A percentile compares a stretch with the other conserved stretches of the same genome.
phyloP scores from a whole-genome alignment of 1,140 invertebrate genomes.

The Caenorhabditis inopinata region DNA sequence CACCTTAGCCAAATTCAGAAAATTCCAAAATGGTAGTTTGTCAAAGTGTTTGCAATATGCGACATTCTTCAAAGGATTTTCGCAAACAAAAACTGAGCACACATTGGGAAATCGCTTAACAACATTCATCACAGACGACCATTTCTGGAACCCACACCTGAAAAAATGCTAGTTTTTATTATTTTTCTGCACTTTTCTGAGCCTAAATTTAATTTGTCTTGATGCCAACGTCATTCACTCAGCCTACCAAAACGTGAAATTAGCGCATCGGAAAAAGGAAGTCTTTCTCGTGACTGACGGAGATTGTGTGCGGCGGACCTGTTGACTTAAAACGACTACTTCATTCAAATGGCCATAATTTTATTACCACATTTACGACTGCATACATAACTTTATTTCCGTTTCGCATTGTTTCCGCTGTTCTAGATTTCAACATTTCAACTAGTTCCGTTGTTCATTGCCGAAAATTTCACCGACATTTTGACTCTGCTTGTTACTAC shows the following conservation, averaged over 20 bases:
- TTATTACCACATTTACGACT: neutral
- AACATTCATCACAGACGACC: constrained; percentile 37
- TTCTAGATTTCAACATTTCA: constrained; percentile 21
- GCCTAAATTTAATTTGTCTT: too few relatives aligned
- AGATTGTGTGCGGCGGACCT: too few relatives aligned
- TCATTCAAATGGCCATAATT: constrained; percentile 19
- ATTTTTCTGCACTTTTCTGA: neutral
- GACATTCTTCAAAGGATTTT: constrained; percentile 45
- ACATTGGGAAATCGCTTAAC: constrained; percentile 41
- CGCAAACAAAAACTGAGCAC: constrained; percentile 44
- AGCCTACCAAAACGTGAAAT: too few relatives aligned
- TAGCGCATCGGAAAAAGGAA: too few relatives aligned
- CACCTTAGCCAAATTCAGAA: constrained; percentile 13
- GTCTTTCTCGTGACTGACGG: neutral
- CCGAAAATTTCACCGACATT: neutral
- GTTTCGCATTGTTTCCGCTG: constrained; percentile 8
- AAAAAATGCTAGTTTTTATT: neutral
- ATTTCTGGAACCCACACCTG: constrained; percentile 36
- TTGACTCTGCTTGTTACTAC: neutral
- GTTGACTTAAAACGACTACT: neutral
- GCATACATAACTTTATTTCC: constrained; percentile 26
- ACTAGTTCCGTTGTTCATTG: constrained; percentile 20
- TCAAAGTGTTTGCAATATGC: constrained; percentile 28
- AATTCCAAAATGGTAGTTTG: constrained; percentile 20
- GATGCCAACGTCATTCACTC: too few relatives aligned